Base-by-base conservation (phyloP, 2,888 invertebrate species). In the Zaprionus lineosus region DNA sequence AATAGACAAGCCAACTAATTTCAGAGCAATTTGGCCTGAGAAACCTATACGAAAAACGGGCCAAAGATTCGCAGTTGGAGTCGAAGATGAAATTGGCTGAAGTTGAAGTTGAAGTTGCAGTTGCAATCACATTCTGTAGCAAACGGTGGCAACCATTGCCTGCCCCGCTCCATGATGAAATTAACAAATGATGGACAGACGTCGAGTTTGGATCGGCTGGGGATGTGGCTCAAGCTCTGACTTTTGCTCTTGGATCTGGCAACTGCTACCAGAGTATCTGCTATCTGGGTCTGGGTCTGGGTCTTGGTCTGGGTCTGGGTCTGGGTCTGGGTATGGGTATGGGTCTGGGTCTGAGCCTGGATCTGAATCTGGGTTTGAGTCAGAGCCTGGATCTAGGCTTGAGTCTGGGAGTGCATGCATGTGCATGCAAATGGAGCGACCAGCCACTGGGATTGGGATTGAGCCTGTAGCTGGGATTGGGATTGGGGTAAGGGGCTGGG, bases 131-230 rank as follows among this genome's bases (percentile, higher is more conserved):
- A 58, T 50, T 36, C 61, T 51, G 40, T n/a, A n/a, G 50, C 83
- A 72, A 66, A 78, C 84, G 74, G 85, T 79, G 84, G 84, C 86
- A 85, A 65, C 12, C 33, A 9, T 18, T 11, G 11, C 28, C 16
- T 9, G 43, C 31, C 41, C 5, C 18, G 14, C 34, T 16, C 51
- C 83, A 78, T 70, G 64, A 70, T 64, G 73, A 84, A 87, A 87
- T 86, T 86, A 87, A 83, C 88, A 86, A 87, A 78, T 87, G 88
- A 87, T 81, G 81, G 86, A 86, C 88, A 86, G 81, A 81, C 79
- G 74, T 76, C 72, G 53, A 69, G 41, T 64, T 47, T 40, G 46
- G 36, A 46, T 56, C 44, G 28, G 21, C 26, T 51, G 40, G 16
- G 34, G 21, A 36, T 16, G 11, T 50, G n/a, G n/a, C n/a, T n/a